Percentiles rank a stretch among this genome's conserved stretches.
phyloP scores from a whole-genome alignment of 2,113 vertebrate species.

The Nerophis ophidion region DNA sequence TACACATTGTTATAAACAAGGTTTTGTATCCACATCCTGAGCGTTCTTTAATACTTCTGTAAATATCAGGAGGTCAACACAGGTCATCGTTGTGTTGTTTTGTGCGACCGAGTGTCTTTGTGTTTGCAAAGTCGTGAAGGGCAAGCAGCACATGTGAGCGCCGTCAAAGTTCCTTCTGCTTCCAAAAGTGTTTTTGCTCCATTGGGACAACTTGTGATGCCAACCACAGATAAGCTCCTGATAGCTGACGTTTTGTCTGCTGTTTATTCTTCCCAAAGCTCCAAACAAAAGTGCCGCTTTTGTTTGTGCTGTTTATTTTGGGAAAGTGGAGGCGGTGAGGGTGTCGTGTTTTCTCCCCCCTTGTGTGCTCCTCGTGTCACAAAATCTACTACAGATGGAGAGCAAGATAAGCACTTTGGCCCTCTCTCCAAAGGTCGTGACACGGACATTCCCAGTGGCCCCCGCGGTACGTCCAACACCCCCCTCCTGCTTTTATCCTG shows the following conservation, averaged over 20 bases:
- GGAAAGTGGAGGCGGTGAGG: background rate
- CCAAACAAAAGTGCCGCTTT: slow-evolving; percentile 50
- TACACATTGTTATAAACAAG: too few species aligned
- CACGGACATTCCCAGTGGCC: slow-evolving; percentile 70
- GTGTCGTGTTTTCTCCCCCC: slow-evolving; percentile 38
- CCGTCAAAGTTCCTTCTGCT: background rate
- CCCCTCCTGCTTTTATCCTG: slow-evolving; percentile 24
- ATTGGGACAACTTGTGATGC: slow-evolving; percentile 17
- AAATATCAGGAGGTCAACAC: too few species aligned
- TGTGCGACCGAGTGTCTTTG: too few species aligned
- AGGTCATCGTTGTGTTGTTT: too few species aligned
- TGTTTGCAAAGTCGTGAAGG: background rate
- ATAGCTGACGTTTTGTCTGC: slow-evolving; percentile 3
- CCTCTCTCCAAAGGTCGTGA: slow-evolving; percentile 65
- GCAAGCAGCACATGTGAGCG: background rate
- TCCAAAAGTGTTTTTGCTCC: background rate
- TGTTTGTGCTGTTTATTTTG: slow-evolving; percentile 24
- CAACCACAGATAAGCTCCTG: slow-evolving; percentile 18
- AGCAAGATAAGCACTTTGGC: slow-evolving; percentile 64
- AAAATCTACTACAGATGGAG: slow-evolving; percentile 70
- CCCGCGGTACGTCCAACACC: slow-evolving; percentile 51
- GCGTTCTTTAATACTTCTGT: too few species aligned
- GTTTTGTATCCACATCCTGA: too few species aligned
- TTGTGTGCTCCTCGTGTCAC: slow-evolving; percentile 59
- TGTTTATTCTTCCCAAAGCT: slow-evolving; percentile 52